Percentiles rank a stretch among this genome's conserved stretches.
Conservation (phyloP, 2,888 invertebrate genomes). For the Pristionchus arcanus region DNA sequence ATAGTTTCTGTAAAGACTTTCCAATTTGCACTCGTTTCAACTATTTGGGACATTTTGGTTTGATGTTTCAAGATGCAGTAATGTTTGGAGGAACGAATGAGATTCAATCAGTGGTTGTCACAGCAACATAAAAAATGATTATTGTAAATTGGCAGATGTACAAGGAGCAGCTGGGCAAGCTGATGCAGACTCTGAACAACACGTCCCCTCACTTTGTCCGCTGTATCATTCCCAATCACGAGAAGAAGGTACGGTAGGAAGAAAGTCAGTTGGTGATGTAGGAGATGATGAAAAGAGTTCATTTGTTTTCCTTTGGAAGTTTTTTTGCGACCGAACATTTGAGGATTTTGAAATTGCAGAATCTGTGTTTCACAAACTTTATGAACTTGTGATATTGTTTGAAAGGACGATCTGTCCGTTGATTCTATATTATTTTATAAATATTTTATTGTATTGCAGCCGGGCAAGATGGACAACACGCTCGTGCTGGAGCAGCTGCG, state of each 20-base stretch:
- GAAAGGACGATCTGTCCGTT: background rate
- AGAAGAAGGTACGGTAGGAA: constrained; percentile 86
- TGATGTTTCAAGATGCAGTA: too few relatives aligned
- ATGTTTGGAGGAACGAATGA: too few relatives aligned
- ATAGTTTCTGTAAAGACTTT: too few relatives aligned
- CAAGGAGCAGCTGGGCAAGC: constrained; percentile 96
- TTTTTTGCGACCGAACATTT: too few relatives aligned
- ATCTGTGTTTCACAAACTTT: too few relatives aligned
- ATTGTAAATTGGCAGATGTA: constrained; percentile 86
- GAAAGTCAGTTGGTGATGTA: background rate
- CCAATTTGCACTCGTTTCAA: too few relatives aligned
- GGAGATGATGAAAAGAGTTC: too few relatives aligned
- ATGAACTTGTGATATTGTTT: too few relatives aligned
- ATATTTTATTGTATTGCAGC: constrained; percentile 78
- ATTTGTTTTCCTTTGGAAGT: too few relatives aligned
- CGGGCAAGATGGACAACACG: constrained; percentile 97
- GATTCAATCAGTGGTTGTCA: background rate
- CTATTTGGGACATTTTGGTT: too few relatives aligned
- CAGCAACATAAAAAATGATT: background rate
- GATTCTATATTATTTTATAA: background rate
- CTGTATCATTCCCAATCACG: constrained; percentile 99
- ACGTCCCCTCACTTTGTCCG: constrained; percentile 99
- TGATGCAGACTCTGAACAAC: constrained; percentile 91
- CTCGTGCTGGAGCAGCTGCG: constrained; percentile 97
- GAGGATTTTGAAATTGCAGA: too few relatives aligned